Percentiles rank a stretch among this genome's conserved stretches.
These are phyloP conservation scores for Chloroclystis v-ata DNA, from an alignment of 2,888 invertebrate genomes.

Conservation along the genomic window DNA sequence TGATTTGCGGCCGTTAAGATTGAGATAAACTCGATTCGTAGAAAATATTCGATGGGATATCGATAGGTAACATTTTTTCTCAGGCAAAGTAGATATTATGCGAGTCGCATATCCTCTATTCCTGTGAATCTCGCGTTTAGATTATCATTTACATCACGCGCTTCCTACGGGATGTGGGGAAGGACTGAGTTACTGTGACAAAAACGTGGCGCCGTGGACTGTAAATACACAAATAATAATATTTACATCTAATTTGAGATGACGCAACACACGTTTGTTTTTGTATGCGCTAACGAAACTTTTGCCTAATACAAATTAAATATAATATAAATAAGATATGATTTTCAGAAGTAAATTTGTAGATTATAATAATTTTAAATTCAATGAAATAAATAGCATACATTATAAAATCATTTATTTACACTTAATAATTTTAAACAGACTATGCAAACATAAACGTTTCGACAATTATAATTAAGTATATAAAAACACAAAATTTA, in stretches of 20 bases:
- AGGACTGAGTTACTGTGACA: constrained; percentile 8
- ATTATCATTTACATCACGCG: constrained; percentile 61
- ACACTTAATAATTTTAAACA: no score
- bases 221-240: constrained; percentile 8
- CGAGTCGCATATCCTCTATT: constrained; percentile 58
- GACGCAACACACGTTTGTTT: background rate
- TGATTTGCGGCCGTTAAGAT: no score
- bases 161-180: constrained; percentile 60
- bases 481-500: no score
- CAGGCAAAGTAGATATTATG: constrained; percentile 53
- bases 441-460: no score
- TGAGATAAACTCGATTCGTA: constrained; percentile 7
- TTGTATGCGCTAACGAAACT: background rate
- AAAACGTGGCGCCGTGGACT: constrained; percentile 8
- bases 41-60: constrained; percentile 33
- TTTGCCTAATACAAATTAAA: no score
- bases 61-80: constrained; percentile 34
- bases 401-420: no score
- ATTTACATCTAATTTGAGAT: background rate
- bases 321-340: no score
- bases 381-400: no score
- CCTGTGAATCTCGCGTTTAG: constrained; percentile 42
- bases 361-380: no score
- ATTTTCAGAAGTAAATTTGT: no score
- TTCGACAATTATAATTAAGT: no score